Evolutionary conservation across 2,113 vertebrate species (phyloP), one percentile per base, ranked within the genome.

Genomic region (Bubo scandiacus): DNA sequence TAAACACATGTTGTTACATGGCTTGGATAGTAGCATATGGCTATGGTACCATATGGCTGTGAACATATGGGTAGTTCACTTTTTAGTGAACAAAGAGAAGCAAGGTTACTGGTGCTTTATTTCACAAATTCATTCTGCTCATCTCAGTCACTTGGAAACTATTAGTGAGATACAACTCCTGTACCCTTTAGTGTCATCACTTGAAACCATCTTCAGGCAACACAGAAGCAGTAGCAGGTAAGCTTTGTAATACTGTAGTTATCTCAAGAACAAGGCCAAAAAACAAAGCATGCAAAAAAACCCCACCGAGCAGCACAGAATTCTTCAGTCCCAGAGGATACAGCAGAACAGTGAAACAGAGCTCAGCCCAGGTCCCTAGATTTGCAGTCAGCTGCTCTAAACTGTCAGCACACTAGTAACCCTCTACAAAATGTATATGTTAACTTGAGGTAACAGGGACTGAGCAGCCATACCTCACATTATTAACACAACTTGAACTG

Each of bases 11-110:
- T 90, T 94, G 26, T 90, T 90, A 80, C 22, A 68, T 86, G 71
- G 54, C 34, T 91, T 82, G 43, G 81, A 77, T 75, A 85, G 65
- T 80, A 89, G 43, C 89, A 85, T 92, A 95, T 59, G 82, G 91
- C 59, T 95, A 42, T 14, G 22, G 26, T 49, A 90, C 73, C 85
- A 93, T 74, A 92, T 72, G 54, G 72, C 65, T 87, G 51, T 7
- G 42, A 92, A 74, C 77, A 87, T 95, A 84, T 23, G 52, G 61
- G 32, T 71, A 90, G 66, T 85, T 87, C 70, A 95, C 81, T 92
- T 92, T 63, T 83, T 47, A 90, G 55, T 34, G 90, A 83, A 73
- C 63, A 94, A 43, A 61, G 92, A 89, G 49, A 68, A 96, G 59
- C 38, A 66, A 36, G 26, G 45, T 91, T 88, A 91, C 74, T 59